A percentile compares a stretch with the other conserved stretches of the same genome.
Conservation (phyloP, 2,113 vertebrate genomes). For the Vanacampus margaritifer region DNA sequence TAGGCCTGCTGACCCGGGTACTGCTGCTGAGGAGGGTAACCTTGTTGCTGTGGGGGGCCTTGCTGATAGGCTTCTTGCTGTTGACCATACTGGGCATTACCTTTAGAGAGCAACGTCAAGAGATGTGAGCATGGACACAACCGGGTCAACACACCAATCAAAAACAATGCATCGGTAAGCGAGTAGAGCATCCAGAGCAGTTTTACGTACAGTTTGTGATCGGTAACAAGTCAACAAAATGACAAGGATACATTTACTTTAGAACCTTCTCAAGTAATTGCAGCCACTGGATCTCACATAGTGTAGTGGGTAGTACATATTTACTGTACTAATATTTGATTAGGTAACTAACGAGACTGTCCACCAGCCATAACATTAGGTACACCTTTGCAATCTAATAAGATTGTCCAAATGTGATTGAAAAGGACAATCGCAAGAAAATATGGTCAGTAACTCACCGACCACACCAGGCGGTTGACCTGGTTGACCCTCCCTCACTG, state of each 20-base stretch:
- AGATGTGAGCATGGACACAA: constrained; percentile 21
- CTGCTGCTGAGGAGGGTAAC: constrained; percentile 89
- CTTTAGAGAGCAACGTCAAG: constrained; percentile 68
- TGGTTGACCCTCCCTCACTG: too few species aligned
- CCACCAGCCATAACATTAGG: background rate
- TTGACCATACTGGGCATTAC: constrained; percentile 90
- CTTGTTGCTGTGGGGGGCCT: constrained; percentile 92
- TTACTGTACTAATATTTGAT: background rate
- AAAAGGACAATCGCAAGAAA: too few species aligned
- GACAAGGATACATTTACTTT: background rate
- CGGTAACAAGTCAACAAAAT: background rate
- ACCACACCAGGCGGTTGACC: background rate
- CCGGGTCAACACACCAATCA: background rate
- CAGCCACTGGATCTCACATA: too few species aligned
- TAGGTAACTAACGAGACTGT: background rate
- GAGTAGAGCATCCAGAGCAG: background rate
- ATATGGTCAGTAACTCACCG: background rate
- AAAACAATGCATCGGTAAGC: background rate
- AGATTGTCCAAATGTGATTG: too few species aligned
- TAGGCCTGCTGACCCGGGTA: constrained; percentile 89
- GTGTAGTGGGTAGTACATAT: background rate
- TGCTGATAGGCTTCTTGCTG: constrained; percentile 95
- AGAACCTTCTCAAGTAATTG: too few species aligned
- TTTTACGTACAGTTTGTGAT: background rate
- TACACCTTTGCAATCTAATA: background rate